phyloP scores from a whole-genome alignment of 2,797 vertebrate genomes.

The Hemitrygon akajei region DNA sequence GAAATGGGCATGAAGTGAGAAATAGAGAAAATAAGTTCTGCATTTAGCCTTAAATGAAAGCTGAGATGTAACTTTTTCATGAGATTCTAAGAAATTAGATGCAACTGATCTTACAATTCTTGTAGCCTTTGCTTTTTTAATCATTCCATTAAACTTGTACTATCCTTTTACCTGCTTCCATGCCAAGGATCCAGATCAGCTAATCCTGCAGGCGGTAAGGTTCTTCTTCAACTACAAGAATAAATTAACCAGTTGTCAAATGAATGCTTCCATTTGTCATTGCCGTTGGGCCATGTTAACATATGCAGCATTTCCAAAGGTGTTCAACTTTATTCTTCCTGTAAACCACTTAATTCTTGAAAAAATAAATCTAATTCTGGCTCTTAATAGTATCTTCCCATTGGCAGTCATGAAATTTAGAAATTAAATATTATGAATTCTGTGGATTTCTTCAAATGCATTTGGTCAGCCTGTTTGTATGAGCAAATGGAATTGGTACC shows the following conservation, averaged over 20 bases:
- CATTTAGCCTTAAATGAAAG: not conserved
- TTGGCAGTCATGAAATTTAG: too few relatives aligned
- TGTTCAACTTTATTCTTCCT: not conserved
- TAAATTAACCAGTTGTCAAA: slow-evolving; percentile 1
- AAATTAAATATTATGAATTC: not conserved
- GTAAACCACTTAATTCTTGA: slow-evolving; percentile 17
- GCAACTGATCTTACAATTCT: slow-evolving; percentile 1
- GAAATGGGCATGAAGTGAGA: too few relatives aligned
- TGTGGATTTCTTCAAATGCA: not conserved
- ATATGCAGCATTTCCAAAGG: not conserved
- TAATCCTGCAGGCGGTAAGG: slow-evolving; percentile 98
- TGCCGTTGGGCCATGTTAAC: not conserved
- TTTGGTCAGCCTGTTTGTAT: not conserved
- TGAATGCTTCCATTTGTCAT: not conserved
- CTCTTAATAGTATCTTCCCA: not conserved
- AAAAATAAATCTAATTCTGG: not conserved
- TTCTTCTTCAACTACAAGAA: slow-evolving; percentile 16
- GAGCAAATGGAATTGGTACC: not conserved
- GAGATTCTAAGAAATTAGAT: not conserved
- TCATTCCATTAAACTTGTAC: slow-evolving; percentile 26
- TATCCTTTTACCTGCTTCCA: slow-evolving; percentile 80
- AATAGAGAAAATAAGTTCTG: not conserved
- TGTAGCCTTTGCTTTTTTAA: slow-evolving; percentile 46
- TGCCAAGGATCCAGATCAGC: slow-evolving; percentile 99
- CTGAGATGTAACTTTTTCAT: not conserved